A percentile compares a stretch with the other conserved stretches of the same genome.
These are phyloP conservation scores for Machimus rusticus DNA, from an alignment of 2,888 invertebrate species.

Conservation along the genomic window DNA sequence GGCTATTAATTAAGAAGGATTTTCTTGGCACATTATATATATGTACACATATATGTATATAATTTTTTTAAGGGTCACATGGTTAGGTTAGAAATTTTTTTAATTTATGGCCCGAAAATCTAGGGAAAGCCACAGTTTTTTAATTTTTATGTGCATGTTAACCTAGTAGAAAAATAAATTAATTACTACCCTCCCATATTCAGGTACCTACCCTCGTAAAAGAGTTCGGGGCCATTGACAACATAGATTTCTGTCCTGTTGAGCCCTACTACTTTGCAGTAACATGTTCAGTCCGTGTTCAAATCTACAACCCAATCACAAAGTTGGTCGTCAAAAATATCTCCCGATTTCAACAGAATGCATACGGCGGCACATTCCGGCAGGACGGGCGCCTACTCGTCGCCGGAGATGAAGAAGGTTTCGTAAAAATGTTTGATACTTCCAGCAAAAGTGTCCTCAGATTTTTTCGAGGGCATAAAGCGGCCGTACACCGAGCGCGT, in stretches of 20 bases:
- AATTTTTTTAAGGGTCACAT: too few species aligned
- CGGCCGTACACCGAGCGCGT: slow-evolving; percentile 79
- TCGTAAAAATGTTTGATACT: slow-evolving; percentile 88
- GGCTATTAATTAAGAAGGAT: too few species aligned
- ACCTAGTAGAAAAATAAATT: neutral
- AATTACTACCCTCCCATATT: slow-evolving; percentile 49
- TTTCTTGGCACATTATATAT: too few species aligned
- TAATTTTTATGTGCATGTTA: too few species aligned
- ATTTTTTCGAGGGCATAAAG: slow-evolving; percentile 84
- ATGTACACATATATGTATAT: too few species aligned
- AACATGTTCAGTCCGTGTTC: slow-evolving; percentile 89
- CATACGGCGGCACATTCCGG: slow-evolving; percentile 85
- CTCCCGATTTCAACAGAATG: slow-evolving; percentile 81
- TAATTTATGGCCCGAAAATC: too few species aligned
- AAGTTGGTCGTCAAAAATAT: slow-evolving; percentile 83
- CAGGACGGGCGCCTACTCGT: slow-evolving; percentile 83
- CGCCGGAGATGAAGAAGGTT: slow-evolving; percentile 89
- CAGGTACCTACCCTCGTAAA: slow-evolving; percentile 87
- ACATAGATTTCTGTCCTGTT: slow-evolving; percentile 87
- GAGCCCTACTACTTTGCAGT: slow-evolving; percentile 92
- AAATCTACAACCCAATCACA: slow-evolving; percentile 86
- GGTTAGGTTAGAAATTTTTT: too few species aligned
- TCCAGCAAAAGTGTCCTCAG: slow-evolving; percentile 82
- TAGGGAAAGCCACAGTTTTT: too few species aligned
- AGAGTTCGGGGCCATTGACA: slow-evolving; percentile 91